Conservation (phyloP, 2,888 invertebrate genomes). For the Balanococcus diminutus region DNA sequence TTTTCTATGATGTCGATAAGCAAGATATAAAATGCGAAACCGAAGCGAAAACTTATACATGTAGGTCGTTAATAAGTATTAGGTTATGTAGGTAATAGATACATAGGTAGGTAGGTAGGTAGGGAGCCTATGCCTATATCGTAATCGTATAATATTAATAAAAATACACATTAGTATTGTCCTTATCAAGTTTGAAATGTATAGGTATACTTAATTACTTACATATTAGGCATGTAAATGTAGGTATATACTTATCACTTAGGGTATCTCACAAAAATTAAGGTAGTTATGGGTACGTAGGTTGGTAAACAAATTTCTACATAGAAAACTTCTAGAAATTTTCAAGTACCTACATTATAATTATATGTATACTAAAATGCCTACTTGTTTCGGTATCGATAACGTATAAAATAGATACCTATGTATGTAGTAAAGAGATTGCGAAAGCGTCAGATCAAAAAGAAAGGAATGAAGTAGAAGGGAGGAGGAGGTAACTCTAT, state of each 20-base stretch:
- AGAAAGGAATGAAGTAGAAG: neutral
- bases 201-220: neutral
- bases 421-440: neutral
- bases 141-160: neutral
- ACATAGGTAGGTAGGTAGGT: no score
- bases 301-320: neutral
- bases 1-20: no score
- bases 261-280: neutral
- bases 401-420: neutral
- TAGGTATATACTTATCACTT: no score
- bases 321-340: neutral
- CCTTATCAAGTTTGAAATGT: neutral
- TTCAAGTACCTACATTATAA: neutral
- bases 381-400: neutral
- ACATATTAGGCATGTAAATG: no score
- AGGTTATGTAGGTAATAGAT: no score
- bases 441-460: neutral
- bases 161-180: neutral
- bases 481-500: no score
- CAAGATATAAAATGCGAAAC: no score
- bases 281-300: neutral
- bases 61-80: neutral
- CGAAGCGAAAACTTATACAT: neutral
- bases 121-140: no score
- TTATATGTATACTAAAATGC: neutral